Evolutionary conservation across 1,140 invertebrate species (phyloP).

Genomic region (Drosophila baimaii): DNA sequence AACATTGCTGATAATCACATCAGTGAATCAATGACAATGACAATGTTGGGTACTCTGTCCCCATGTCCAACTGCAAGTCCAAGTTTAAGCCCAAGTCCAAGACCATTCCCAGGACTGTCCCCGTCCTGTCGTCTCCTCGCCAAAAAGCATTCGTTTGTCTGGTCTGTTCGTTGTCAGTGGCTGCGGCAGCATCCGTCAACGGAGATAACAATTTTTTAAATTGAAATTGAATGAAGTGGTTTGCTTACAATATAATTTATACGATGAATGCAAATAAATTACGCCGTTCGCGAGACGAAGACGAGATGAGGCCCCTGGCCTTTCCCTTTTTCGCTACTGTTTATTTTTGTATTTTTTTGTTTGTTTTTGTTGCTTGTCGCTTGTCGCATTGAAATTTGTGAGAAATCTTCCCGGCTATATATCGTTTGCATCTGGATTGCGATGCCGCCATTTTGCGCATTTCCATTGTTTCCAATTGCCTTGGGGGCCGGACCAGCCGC

Average conservation of each 20-base stretch:
- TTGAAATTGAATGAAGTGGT: constrained; percentile 84
- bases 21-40: constrained; percentile 32
- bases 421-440: constrained; percentile 79
- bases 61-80: constrained; percentile 1
- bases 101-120: constrained; percentile 49
- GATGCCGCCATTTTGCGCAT: constrained; percentile 73
- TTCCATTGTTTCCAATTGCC: constrained; percentile 42
- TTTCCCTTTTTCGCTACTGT: constrained; percentile 63
- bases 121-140: constrained; percentile 49
- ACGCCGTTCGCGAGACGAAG: constrained; percentile 57
- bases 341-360: too few species aligned
- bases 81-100: constrained; percentile 4
- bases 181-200: constrained; percentile 79
- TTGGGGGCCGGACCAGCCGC: too few species aligned
- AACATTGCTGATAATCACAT: constrained; percentile 42
- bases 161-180: constrained; percentile 75
- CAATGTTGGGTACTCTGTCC: constrained; percentile 29
- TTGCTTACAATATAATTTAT: constrained; percentile 84
- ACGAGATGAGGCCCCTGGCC: constrained; percentile 44
- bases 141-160: constrained; percentile 74
- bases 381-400: constrained; percentile 77
- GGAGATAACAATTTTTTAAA: constrained; percentile 83
- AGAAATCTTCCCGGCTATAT: constrained; percentile 71
- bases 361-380: constrained; percentile 41
- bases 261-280: constrained; percentile 84